Base-by-base conservation (phyloP, 1,140 invertebrate genomes). In the Procambarus clarkii region DNA sequence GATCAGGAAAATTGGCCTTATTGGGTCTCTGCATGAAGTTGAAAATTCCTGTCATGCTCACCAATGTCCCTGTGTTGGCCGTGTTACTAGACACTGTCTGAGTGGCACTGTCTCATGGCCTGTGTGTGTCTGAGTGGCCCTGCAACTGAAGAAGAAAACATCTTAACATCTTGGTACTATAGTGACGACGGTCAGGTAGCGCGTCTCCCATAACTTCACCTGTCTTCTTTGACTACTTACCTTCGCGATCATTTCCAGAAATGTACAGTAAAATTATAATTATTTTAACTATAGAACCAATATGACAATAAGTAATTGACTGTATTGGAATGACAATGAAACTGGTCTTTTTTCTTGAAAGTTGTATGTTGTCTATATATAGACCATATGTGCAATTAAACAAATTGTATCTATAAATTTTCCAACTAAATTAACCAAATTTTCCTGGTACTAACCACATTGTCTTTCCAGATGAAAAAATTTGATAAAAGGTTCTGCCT, bases 251-350 rank as follows among this genome's bases (percentile, higher is more conserved):
- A 69, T 77, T 78, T 86, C 82, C 82, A 84, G 82, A 91, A 79
- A 24, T 91, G 88, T 91, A 91, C 82, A 91, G 82, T 91, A 85
- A 91, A 80, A 91, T 45, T 71, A 82, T 91, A 85, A 91, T 54
- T 86, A 86, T 91, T 91, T 91, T 85, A 91, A 86, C 88, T 79
- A 58, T 91, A 91, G 88, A 82, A 85, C 77, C 88, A 91, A 78
- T 85, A 91, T 86, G 88, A 91, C 88, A 91, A 91, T 91, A 91
- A 91, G 88, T 76, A 79, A 91, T 91, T 80, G 86, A 69, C 48
- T 91, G 88, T 91, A 71, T 71, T 91, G 88, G 88, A 91, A 91
- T 64, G 88, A 85, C 88, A 91, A 91, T 91, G 88, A 60, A 80
- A 24, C 60, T 74, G 24, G n/a, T 54, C 60, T 50, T 64, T 24